Evolutionary conservation across 2,888 invertebrate species (phyloP), one percentile per base, ranked within the genome.

Genomic region (Tachystola acroxantha): DNA sequence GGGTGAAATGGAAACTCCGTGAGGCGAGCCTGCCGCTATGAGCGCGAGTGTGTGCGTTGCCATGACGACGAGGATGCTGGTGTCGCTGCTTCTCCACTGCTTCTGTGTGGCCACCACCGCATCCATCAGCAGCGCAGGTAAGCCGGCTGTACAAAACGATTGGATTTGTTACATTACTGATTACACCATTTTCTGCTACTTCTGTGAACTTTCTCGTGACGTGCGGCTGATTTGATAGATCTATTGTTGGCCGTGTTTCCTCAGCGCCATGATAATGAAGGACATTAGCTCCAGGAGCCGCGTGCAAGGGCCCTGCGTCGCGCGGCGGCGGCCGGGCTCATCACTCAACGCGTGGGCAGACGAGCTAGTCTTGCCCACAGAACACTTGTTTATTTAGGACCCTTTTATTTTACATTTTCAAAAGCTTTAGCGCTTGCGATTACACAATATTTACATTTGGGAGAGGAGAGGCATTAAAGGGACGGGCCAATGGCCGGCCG

Each of bases 61-160:
- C 53, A 72, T 73, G 68, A 67, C 70, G 39, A 70, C 63, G 40
- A 79, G 73, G 44, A 80, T 81, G 80, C 65, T 81, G 48, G 64
- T 81, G 12, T 73, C 82, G 0, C 48, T 84, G 48, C 43, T 81
- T 48, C 58, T 81, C 47, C 75, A 81, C 57, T 80, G 78, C 64
- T 69, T 81, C 63, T 82, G 75, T 53, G 75, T 78, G 41, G 75
- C 75, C 34, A 79, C 80, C 50, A 82, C 84, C 36, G 76, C 81
- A 13, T 76, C 81, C 9, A 68, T 81, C 50, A 66, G 75, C 7
- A 75, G 69, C 48, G 76, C 72, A 66, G 81, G 84, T 84, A 44
- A 65, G 77, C 66, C 7, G 6, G n/a, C n/a, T n/a, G n/a, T n/a
- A n/a, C n/a, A n/a, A n/a, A n/a, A n/a, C n/a, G n/a, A n/a, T n/a